Evolutionary conservation across 2,113 vertebrate species (phyloP).

Genomic region (Alectura lathami): DNA sequence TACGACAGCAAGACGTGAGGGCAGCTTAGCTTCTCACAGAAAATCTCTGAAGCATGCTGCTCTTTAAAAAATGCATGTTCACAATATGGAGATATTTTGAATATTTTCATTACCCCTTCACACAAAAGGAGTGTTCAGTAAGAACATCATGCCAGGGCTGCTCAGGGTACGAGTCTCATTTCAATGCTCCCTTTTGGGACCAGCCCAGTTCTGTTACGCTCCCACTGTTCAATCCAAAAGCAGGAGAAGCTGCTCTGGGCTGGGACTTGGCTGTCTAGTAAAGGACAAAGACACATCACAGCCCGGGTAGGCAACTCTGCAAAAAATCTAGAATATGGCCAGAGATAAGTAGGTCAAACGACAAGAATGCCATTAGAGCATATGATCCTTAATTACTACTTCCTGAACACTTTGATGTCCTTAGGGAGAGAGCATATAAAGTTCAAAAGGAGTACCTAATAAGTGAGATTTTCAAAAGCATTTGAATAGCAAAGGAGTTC

Average conservation of each 20-base stretch:
- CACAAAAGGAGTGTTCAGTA: neutral
- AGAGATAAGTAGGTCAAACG: neutral
- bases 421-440: neutral
- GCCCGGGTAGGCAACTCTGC: neutral
- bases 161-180: neutral
- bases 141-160: neutral
- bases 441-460: slow-evolving; percentile 12
- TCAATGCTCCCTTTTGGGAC: neutral
- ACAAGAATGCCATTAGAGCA: slow-evolving; percentile 7
- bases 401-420: slow-evolving; percentile 6
- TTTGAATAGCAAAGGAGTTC: slow-evolving; percentile 7
- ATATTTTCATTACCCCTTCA: neutral
- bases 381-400: neutral
- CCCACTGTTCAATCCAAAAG: neutral
- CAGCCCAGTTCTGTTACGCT: neutral
- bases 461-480: slow-evolving; percentile 17
- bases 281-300: neutral
- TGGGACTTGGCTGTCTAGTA: neutral
- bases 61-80: neutral
- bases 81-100: neutral
- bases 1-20: neutral
- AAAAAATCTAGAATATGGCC: neutral
- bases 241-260: neutral
- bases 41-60: neutral
- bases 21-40: neutral